Percentiles rank a stretch among this genome's conserved stretches.
These are phyloP conservation scores for Caenorhabditis angaria DNA, from an alignment of 2,888 invertebrate genomes.

Conservation along the genomic window DNA sequence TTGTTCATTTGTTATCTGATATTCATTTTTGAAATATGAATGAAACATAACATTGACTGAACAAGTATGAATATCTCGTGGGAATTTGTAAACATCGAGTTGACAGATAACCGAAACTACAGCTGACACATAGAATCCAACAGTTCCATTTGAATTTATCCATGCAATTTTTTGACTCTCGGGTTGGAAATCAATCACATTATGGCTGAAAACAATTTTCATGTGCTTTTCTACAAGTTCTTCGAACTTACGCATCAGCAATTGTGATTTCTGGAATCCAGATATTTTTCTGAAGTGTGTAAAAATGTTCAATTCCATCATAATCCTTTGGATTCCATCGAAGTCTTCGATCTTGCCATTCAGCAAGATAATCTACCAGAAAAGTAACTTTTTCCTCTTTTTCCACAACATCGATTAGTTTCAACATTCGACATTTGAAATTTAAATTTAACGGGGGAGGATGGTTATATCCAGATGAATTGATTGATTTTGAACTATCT, in stretches of 20 bases:
- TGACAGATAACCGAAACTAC: conserved; percentile 30
- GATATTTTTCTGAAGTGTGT: conserved; percentile 14
- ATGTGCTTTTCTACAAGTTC: too few species aligned
- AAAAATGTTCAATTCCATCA: conserved; percentile 7
- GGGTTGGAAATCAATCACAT: too few species aligned
- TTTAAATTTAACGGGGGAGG: too few species aligned
- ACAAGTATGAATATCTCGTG: conserved; percentile 29
- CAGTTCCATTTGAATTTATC: conserved; percentile 23
- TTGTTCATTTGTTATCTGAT: background rate
- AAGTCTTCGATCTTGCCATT: conserved; percentile 24
- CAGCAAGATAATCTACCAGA: conserved; percentile 28
- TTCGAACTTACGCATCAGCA: conserved; percentile 18
- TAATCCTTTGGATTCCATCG: conserved; percentile 14
- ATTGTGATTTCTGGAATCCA: conserved; percentile 24
- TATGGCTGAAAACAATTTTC: too few species aligned
- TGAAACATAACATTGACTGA: conserved; percentile 25
- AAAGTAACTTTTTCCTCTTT: conserved; percentile 34
- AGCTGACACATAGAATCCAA: conserved; percentile 21
- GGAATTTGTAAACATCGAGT: conserved; percentile 37
- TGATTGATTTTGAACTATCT: too few species aligned
- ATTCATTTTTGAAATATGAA: conserved; percentile 16
- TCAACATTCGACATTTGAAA: conserved; percentile 1
- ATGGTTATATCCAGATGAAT: too few species aligned
- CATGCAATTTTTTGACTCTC: background rate
- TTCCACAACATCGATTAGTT: conserved; percentile 31